Conservation (phyloP, 1,140 invertebrate genomes). For the Tigriopus japonicus region DNA sequence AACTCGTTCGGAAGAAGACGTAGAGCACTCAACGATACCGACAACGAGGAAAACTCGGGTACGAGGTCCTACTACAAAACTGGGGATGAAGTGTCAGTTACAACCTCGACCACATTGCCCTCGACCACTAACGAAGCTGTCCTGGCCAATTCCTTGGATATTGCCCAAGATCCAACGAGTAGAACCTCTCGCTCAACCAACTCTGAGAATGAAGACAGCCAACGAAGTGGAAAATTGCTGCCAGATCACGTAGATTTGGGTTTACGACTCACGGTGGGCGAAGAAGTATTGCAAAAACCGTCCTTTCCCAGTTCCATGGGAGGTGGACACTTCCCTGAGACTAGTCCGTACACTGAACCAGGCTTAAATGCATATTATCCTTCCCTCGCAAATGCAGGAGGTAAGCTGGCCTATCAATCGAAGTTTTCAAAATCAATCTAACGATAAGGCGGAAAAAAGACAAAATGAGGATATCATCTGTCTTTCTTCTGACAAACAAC, state of each 20-base stretch:
- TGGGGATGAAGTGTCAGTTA: not conserved
- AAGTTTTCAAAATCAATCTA: too few species aligned
- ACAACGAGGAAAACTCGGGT: slow-evolving; percentile 14
- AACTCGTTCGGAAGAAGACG: slow-evolving; percentile 24
- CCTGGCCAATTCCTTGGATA: slow-evolving; percentile 5
- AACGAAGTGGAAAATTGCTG: not conserved
- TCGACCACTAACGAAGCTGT: slow-evolving; percentile 13
- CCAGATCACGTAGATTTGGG: slow-evolving; percentile 6
- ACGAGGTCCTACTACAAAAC: slow-evolving; percentile 12
- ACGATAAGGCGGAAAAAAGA: too few species aligned
- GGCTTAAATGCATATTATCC: slow-evolving; percentile 8
- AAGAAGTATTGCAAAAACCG: not conserved
- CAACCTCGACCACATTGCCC: slow-evolving; percentile 7
- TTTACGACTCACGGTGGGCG: slow-evolving; percentile 9
- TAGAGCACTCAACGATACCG: slow-evolving; percentile 15
- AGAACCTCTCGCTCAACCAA: not conserved
- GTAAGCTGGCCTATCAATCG: too few species aligned
- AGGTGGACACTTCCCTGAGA: not conserved
- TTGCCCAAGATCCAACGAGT: not conserved
- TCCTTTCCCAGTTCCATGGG: not conserved
- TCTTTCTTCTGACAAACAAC: too few species aligned
- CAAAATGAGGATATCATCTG: not conserved
- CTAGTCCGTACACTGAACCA: slow-evolving; percentile 6
- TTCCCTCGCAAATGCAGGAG: not conserved
- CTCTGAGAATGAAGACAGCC: too few species aligned